phyloP scores from a whole-genome alignment of 2,888 invertebrate species.

The Pseudolycoriella hygida region DNA sequence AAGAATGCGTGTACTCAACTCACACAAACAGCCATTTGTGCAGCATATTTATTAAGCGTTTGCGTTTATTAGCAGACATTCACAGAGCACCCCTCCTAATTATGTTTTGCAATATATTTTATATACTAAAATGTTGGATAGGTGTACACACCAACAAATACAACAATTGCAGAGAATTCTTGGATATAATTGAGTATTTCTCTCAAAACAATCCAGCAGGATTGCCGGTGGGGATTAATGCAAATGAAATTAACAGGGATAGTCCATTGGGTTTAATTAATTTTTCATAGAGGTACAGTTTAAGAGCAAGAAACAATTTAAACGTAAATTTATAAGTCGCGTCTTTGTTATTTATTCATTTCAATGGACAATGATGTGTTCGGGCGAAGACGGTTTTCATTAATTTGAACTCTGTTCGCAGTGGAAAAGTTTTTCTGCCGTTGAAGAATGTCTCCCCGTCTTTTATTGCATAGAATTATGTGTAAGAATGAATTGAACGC shows the following conservation, averaged over 20 bases:
- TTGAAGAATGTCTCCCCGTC: no score
- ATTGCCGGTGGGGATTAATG: slow-evolving; percentile 3
- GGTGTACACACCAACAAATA: no score
- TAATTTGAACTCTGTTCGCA: no score
- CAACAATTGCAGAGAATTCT: no score
- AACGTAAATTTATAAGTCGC: background rate
- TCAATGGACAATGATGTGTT: background rate
- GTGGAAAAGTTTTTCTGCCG: no score
- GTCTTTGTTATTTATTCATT: background rate
- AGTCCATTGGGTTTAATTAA: slow-evolving; percentile 5
- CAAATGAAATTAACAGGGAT: slow-evolving; percentile 5
- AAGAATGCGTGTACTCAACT: no score
- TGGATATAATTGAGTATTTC: background rate
- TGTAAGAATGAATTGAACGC: no score
- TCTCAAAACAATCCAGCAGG: background rate
- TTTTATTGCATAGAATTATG: no score
- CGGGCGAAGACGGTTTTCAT: background rate
- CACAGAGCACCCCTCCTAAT: background rate
- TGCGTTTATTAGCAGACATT: background rate
- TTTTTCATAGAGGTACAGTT: slow-evolving; percentile 1
- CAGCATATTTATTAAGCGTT: no score
- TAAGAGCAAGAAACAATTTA: background rate
- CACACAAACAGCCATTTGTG: no score
- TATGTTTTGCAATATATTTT: background rate
- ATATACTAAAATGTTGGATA: no score